phyloP scores from a whole-genome alignment of 2,113 vertebrate species.

The Elaphurus davidianus region DNA sequence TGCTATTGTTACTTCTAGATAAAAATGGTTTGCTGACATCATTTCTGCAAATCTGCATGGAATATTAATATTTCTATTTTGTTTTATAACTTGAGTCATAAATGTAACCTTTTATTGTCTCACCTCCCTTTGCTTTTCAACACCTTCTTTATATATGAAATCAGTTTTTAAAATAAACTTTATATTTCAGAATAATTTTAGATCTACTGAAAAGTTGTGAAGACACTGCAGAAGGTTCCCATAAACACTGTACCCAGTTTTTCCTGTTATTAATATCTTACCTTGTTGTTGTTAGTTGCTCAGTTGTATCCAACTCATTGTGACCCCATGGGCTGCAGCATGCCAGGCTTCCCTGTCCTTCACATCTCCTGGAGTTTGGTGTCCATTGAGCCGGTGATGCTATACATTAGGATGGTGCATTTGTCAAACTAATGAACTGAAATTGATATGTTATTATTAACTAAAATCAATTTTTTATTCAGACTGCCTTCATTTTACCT shows the following conservation, averaged over 20 bases:
- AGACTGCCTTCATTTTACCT: background rate
- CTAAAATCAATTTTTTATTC: background rate
- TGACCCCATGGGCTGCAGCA: background rate
- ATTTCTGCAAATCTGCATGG: background rate
- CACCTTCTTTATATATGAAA: background rate
- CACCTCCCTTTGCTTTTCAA: background rate
- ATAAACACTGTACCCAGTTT: background rate
- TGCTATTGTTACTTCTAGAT: background rate
- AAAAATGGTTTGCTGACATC: background rate
- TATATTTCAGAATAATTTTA: conserved; percentile 18
- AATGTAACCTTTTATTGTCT: background rate
- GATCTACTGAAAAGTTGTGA: background rate
- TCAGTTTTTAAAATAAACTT: background rate
- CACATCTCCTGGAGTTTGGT: background rate
- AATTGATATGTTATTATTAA: background rate
- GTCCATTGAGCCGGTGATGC: background rate
- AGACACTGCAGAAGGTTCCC: background rate
- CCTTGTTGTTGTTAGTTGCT: background rate
- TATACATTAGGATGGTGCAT: background rate
- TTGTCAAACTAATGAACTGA: background rate
- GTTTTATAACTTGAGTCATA: background rate
- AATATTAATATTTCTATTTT: background rate
- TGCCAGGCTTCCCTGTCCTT: background rate
- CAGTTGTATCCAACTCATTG: background rate
- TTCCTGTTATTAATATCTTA: background rate